Evolutionary conservation across 1,140 invertebrate species (phyloP).

Genomic region (Homarus americanus): DNA sequence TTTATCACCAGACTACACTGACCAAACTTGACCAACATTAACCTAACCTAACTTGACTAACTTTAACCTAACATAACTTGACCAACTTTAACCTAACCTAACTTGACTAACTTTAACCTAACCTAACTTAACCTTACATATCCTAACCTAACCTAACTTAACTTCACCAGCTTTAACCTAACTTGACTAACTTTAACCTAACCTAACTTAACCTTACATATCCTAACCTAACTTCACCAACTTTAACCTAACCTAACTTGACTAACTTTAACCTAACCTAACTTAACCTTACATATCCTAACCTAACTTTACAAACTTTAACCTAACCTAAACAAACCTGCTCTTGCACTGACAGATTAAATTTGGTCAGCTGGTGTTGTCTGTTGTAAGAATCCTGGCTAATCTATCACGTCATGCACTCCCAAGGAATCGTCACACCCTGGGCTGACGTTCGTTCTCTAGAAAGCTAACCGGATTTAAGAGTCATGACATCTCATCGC

Average conservation of each 20-base stretch:
- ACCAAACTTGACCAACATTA: background rate
- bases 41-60: conserved; percentile 8
- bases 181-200: background rate
- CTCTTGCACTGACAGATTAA: too few relatives aligned
- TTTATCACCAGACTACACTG: too few relatives aligned
- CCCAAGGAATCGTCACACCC: too few relatives aligned
- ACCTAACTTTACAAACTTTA: background rate
- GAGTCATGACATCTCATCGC: too few relatives aligned
- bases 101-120: background rate
- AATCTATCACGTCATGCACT: too few relatives aligned
- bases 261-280: background rate
- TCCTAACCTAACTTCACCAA: background rate
- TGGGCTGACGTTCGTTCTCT: too few relatives aligned
- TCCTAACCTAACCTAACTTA: conserved; percentile 22
- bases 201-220: background rate
- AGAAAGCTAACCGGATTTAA: too few relatives aligned
- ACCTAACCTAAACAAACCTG: conserved; percentile 2
- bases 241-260: background rate
- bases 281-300: conserved; percentile 4
- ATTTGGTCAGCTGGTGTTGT: too few relatives aligned
- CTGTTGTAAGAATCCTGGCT: too few relatives aligned
- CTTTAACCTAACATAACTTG: conserved; percentile 10
- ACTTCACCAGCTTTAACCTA: too few relatives aligned
- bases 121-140: background rate
- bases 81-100: background rate